phyloP scores from a whole-genome alignment of 2,113 vertebrate species.

The Callionymus lyra region DNA sequence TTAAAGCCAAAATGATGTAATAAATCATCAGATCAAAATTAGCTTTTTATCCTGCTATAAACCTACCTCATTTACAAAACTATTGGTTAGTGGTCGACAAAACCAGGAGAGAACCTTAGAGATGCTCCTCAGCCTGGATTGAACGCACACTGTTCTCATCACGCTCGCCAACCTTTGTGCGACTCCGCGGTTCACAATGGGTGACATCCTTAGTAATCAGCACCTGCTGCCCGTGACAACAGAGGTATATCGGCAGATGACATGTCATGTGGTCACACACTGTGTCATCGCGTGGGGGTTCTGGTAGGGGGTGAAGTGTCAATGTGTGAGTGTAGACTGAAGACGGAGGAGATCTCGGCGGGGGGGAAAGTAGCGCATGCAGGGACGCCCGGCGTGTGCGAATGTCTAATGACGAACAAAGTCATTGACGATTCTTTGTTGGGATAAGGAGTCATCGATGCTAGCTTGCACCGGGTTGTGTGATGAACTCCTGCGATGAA shows the following conservation, averaged over 20 bases:
- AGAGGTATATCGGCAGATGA: conserved; percentile 43
- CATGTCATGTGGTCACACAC: conserved; percentile 40
- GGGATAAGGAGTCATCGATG: conserved; percentile 47
- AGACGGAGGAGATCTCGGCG: conserved; percentile 18
- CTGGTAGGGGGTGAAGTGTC: conserved; percentile 10
- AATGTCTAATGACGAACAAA: conserved; percentile 60
- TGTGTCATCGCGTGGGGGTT: conserved; percentile 43
- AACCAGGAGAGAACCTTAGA: no score
- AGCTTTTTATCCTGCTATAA: no score
- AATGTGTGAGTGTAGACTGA: conserved; percentile 32
- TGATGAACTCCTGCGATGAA: conserved; percentile 55
- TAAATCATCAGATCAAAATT: no score
- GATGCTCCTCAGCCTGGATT: conserved; percentile 30
- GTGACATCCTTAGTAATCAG: conserved; percentile 61
- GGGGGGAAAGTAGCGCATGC: conserved; percentile 36
- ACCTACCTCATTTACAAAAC: no score
- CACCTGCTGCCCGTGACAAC: conserved; percentile 54
- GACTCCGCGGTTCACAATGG: conserved; percentile 41
- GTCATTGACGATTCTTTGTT: conserved; percentile 35
- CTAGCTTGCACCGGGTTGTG: conserved; percentile 45
- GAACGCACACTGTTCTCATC: conserved; percentile 17
- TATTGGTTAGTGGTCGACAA: no score
- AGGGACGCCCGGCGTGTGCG: conserved; percentile 37
- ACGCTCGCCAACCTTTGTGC: conserved; percentile 39
- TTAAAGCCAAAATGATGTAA: no score